These are phyloP conservation scores for Melospiza georgiana DNA, from an alignment of 2,113 vertebrate species.

Conservation along the genomic window DNA sequence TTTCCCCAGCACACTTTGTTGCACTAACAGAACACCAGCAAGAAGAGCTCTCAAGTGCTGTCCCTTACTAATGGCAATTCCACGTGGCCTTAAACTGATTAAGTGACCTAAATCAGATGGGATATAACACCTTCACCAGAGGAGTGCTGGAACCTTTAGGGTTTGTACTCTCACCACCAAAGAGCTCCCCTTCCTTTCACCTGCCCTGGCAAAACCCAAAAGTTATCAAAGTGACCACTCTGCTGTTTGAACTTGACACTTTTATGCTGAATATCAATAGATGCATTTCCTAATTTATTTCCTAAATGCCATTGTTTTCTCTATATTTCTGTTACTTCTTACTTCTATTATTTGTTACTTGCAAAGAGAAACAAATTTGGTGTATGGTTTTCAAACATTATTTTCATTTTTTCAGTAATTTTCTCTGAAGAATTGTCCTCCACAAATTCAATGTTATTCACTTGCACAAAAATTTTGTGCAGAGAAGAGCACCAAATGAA, in stretches of 20 bases:
- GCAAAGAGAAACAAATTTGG: background rate
- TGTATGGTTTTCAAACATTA: background rate
- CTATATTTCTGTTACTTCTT: background rate
- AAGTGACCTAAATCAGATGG: background rate
- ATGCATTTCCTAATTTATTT: background rate
- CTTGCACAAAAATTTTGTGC: background rate
- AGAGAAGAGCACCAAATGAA: background rate
- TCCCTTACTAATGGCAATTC: background rate
- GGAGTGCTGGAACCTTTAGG: fast-evolving
- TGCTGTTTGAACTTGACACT: background rate
- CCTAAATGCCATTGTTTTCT: background rate
- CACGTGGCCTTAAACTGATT: background rate
- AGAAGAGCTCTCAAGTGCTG: background rate
- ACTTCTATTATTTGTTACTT: background rate
- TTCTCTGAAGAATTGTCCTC: background rate
- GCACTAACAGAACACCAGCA: background rate
- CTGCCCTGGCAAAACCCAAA: background rate
- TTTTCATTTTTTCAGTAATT: background rate
- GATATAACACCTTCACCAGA: background rate
- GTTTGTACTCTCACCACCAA: background rate
- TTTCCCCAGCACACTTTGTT: background rate
- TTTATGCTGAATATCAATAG: background rate
- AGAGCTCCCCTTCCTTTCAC: background rate
- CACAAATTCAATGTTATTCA: background rate
- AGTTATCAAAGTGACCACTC: background rate